Conservation (phyloP, 2,113 vertebrate species). For the Chionis minor region DNA sequence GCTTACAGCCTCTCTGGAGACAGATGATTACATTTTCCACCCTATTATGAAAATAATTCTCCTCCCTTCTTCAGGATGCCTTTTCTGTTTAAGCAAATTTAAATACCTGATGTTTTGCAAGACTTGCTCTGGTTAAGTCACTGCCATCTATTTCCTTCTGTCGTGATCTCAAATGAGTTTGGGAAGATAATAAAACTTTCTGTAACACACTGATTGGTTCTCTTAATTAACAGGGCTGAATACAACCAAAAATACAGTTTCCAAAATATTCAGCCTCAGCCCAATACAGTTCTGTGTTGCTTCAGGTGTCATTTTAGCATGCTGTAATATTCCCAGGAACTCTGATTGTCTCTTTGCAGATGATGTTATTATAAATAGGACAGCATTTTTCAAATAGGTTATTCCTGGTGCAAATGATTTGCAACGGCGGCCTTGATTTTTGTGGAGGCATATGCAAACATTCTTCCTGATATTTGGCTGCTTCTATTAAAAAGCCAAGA, state of each 20-base stretch:
- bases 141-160: background rate
- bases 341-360: background rate
- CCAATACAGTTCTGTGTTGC: background rate
- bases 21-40: background rate
- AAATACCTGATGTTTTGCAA: background rate
- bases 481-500: background rate
- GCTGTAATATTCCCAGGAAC: background rate
- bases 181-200: background rate
- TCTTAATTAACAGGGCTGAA: background rate
- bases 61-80: background rate
- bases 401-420: background rate
- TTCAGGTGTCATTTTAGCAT: background rate
- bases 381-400: background rate
- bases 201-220: background rate
- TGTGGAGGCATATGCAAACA: background rate
- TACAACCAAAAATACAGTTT: background rate
- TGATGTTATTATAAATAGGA: background rate
- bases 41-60: background rate
- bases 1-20: background rate
- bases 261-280: background rate
- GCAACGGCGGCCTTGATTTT: background rate
- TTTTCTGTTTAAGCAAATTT: background rate
- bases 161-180: background rate
- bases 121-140: background rate
- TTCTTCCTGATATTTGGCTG: background rate